Evolutionary conservation across 2,797 vertebrate genomes (phyloP).

Genomic region (Phalanger gymnotis): DNA sequence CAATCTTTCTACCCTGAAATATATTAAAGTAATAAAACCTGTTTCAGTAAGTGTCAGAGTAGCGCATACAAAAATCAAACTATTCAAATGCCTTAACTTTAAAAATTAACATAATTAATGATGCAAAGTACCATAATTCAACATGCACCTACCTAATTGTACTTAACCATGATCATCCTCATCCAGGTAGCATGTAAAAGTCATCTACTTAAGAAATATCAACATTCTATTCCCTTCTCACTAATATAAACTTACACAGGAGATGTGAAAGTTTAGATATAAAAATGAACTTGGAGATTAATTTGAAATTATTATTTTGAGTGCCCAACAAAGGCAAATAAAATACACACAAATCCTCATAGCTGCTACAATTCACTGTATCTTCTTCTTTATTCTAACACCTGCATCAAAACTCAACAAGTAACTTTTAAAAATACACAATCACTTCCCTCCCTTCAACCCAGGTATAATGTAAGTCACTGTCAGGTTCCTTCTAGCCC

Average conservation of each 20-base stretch:
- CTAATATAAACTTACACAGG: background rate
- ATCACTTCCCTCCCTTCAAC: background rate
- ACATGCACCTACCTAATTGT: background rate
- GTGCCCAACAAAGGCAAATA: background rate
- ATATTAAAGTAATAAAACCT: background rate
- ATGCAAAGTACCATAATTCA: background rate
- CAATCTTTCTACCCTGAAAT: background rate
- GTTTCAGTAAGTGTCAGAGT: background rate
- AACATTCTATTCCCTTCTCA: background rate
- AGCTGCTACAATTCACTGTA: background rate
- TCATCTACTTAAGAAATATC: background rate
- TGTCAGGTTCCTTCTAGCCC: background rate
- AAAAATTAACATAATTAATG: background rate
- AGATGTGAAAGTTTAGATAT: background rate
- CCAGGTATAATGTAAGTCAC: background rate
- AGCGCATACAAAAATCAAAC: background rate
- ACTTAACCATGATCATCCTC: background rate
- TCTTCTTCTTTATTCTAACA: background rate
- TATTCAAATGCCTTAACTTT: background rate
- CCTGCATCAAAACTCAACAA: background rate
- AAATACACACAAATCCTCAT: background rate
- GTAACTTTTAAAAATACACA: background rate
- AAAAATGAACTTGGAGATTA: background rate
- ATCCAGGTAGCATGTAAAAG: background rate
- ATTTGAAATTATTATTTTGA: background rate